A percentile compares a stretch with the other conserved stretches of the same genome.
Conservation (phyloP, 2,888 invertebrate species). For the Lycocerus yunnanus region DNA sequence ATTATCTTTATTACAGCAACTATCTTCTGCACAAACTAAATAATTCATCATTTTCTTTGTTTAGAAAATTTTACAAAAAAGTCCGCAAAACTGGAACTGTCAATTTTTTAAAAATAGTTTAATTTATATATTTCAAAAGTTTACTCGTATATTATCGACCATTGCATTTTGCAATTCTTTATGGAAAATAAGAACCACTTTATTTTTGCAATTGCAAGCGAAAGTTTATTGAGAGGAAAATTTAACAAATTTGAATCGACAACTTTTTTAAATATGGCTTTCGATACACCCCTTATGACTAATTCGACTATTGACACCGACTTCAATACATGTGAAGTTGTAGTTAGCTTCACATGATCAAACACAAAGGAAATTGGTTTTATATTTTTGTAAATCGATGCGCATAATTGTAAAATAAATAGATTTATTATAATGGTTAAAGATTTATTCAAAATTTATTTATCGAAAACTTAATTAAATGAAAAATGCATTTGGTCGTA, state of each 20-base stretch:
- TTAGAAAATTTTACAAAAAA: background rate
- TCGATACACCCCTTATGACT: background rate
- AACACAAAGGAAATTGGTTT: background rate
- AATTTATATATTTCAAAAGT: too few species aligned
- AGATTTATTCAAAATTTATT: background rate
- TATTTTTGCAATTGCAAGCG: background rate
- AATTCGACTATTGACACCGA: background rate
- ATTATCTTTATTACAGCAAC: constrained; percentile 1
- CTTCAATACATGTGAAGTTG: background rate
- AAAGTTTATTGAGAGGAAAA: background rate
- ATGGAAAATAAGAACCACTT: background rate
- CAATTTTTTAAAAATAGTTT: too few species aligned
- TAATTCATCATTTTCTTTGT: background rate
- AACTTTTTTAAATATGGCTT: background rate
- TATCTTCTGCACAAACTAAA: background rate
- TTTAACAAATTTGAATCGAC: background rate
- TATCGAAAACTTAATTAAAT: background rate
- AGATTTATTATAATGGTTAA: background rate
- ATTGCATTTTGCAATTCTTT: background rate
- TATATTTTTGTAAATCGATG: background rate
- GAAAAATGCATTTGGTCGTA: background rate
- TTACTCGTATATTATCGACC: too few species aligned
- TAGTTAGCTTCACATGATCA: background rate
- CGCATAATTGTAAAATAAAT: background rate
- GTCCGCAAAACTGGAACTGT: too few species aligned